Evolutionary conservation across 2,113 vertebrate genomes (phyloP), one percentile per base, ranked within the genome.

Genomic region (Notarius quadriscutis): DNA sequence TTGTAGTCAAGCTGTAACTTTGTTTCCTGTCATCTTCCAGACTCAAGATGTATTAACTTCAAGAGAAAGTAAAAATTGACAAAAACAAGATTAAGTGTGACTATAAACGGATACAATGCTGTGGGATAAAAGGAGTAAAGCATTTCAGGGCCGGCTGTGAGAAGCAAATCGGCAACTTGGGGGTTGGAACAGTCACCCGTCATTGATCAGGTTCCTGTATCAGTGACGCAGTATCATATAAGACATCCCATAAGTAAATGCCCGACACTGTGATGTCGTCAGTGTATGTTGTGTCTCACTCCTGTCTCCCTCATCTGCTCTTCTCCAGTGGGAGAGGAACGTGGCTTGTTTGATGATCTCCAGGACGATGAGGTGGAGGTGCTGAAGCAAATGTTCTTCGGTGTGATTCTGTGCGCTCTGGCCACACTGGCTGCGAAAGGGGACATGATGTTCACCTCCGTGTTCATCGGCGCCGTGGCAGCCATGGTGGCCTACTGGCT

Each of bases 301-400:
- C 20, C 17, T 0, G 1, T 69, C 41, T 30, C 20, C n/a, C 4
- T 79, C 20, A 10, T 79, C 12, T 69, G 15, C 34, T 81, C 51
- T 14, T 81, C 58, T 87, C 30, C 93, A 98, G 97, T 94, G 0
- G 92, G 89, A 62, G 92, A 94, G 0, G 96, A 96, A 84, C 96
- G 95, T 17, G 97, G 98, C 62, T 95, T 99, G 88, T 97, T 99
- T 78, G 96, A 98, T 0, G 97, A 99, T 51, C 96, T 99, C 91
- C 96, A 97, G 0, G 97, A 98, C 0, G 98, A 99, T 0, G 98
- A 99, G 94, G 93, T 99, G 92, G 96, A 97, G 92, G 98, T 99
- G 82, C 94, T 99, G 88, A 97, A 99, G 95, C 98, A 99, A 95
- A 99, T 99, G 98, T 97, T 99, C 91, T 97, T 99, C 0, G 97